Base-by-base conservation (phyloP, 1,140 invertebrate species). In the Ostrea denselamellosa region DNA sequence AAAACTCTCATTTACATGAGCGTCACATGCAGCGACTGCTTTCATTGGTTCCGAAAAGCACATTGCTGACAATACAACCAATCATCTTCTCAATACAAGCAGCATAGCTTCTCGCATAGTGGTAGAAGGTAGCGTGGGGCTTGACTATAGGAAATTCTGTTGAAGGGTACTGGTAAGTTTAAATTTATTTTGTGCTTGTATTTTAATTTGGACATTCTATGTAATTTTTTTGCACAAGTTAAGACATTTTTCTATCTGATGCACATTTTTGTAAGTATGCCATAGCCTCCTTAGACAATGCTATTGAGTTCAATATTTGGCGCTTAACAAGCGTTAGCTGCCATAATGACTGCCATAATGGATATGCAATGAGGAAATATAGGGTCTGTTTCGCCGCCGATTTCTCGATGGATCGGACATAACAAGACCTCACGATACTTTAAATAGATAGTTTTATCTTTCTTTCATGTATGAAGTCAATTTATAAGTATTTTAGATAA, bases 61-160 rank as follows among this genome's bases (percentile, higher is more conserved):
- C 77, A 88, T 89, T 90, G 88, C 91, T 84, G 71, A 83, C 85
- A 87, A 89, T 51, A 85, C 77, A 87, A 77, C 92, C 92, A 93
- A 93, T 93, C 89, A 90, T 71, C 68, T 34, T 51, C 19, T 77
- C 62, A 84, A 12, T 25, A 89, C 87, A 87, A 68, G 68, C 25
- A 53, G 82, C 85, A 82, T 58, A 83, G 85, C 87, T 85, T 87
- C 77, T 71, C 85, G 85, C 86, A 88, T 89, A 81, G 88, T 85
- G 90, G 68, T 90, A 28, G 89, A 82, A 84, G 88, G 89, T 91
- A 91, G 92, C 92, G 92, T 92, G 90, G 91, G 91, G 88, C 68
- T 88, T 34, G 52, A 85, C 25, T 54, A 44, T 9, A 22, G 14
- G 53, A 51, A 85, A 87, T 22, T 56, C 62, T 88, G 83, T 34